Base-by-base conservation (phyloP, 2,113 vertebrate species). In the Solea solea region DNA sequence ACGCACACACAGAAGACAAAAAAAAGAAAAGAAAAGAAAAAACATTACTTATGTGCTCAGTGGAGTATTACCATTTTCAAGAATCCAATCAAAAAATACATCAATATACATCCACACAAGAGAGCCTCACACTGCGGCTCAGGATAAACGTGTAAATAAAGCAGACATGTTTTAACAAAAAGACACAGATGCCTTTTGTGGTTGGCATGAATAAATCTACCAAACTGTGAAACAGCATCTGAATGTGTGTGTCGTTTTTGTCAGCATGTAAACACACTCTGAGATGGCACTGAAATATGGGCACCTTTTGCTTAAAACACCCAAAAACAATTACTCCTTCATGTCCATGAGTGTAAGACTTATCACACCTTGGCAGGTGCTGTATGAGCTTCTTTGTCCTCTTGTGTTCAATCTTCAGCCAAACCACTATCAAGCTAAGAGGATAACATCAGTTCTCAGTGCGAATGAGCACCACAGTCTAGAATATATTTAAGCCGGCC, bases 361-460 rank as follows among this genome's bases (percentile, higher is more conserved):
- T 40, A 69, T 53, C 27, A 13, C 15, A 54, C 21, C 48, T 78
- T 76, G 64, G 67, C 70, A 60, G 45, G 53, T 4, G 25, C 54
- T 70, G 39, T 6, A 45, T 45, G 56, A 63, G 64, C 52, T 50
- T 75, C 44, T 77, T 77, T 82, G 64, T 84, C 72, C 76, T 65
- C 64, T 76, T 58, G 39, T 69, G 58, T 66, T 82, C 44, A 73
- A 57, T 85, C 73, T 66, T 72, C 28, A 62, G 42, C 56, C 57
- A 57, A 75, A 64, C 44, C 59, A 2, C 59, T 78, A 71, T 81
- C 74, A 62, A 60, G 63, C 77, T 34, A 52, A 55, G 56, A 59
- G 62, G 92, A 90, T 92, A 91, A 76, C 57, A 92, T 91, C 88
- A 84, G 82, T 80, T 71, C 63, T 81, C 59, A 44, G 25, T 44